A percentile compares a stretch with the other conserved stretches of the same genome.
These are phyloP conservation scores for Narcine bancroftii DNA, from an alignment of 2,113 vertebrate species.

Conservation along the genomic window DNA sequence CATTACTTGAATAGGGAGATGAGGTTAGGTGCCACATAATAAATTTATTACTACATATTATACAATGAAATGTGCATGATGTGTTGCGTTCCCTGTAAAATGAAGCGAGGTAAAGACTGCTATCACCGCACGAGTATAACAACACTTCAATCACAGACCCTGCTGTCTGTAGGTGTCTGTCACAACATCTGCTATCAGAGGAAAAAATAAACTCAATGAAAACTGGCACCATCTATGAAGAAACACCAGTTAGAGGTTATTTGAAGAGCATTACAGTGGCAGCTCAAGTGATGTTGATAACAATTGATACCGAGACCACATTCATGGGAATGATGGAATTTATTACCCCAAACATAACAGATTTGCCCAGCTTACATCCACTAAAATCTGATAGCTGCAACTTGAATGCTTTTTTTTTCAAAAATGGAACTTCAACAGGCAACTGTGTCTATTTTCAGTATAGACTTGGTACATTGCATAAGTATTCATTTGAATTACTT, in stretches of 20 bases:
- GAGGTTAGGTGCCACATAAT: neutral
- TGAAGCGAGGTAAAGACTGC: neutral
- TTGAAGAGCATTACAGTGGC: constrained; percentile 22
- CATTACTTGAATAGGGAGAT: neutral
- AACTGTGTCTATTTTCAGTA: constrained; percentile 27
- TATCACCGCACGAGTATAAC: constrained; percentile 10
- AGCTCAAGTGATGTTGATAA: neutral
- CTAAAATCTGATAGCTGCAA: neutral
- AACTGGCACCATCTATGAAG: constrained; percentile 23
- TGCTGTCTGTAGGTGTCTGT: constrained; percentile 33
- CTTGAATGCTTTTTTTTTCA: neutral
- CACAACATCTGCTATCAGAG: constrained; percentile 30
- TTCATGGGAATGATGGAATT: neutral
- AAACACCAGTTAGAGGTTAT: neutral
- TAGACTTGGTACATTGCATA: neutral
- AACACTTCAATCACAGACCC: constrained; percentile 27
- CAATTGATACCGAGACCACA: neutral
- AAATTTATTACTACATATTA: constrained; percentile 8
- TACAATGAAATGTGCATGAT: neutral
- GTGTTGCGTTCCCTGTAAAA: constrained; percentile 17
- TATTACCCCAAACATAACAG: constrained; percentile 2
- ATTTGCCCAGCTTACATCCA: neutral
- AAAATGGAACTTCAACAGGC: neutral
- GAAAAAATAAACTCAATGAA: constrained; percentile 29
- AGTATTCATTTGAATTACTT: constrained; percentile 13